Evolutionary conservation across 1,140 invertebrate species (phyloP), one percentile per base, ranked within the genome.

Genomic region (Hypsibius dujardini): DNA sequence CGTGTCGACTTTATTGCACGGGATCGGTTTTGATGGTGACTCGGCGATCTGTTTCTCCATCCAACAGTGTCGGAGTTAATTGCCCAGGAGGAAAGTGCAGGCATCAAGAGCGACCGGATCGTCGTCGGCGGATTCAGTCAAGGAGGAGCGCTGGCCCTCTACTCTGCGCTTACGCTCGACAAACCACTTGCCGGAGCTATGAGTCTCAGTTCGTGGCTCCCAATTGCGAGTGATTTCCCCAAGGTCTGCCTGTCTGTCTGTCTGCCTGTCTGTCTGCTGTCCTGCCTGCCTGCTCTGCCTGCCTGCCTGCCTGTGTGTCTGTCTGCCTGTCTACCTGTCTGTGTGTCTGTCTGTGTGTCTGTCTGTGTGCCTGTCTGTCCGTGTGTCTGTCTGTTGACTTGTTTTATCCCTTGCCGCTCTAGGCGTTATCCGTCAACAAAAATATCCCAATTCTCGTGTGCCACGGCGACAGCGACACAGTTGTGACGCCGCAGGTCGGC

Each of bases 151-250:
- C 60, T 77, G 56, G 77, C 74, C 2, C 79, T 97, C 1, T 92
- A 91, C 78, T 88, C 91, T 74, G 91, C 90, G 45, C 82, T 96
- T 70, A 90, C 87, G 45, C 89, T 84, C 78, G 82, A 86, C n/a
- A 85, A 90, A 79, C 84, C 84, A 62, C 79, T 98, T 70, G 95
- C 86, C 71, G 95, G 94, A 47, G 85, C 98, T 7, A 82, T 98
- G 75, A 89, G 87, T 7, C 81, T 98, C 12, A 95, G 92, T 28
- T 88, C 91, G 76, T 99, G 95, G 94, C 81, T 99, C 75, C 94
- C 95, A 3, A 81, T 97, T 72, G 87, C 94, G 81, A 86, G 88
- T 79, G 84, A 86, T 75, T 92, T 97, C 76, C 90, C 91, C 40
- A 83, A 77, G 50, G 82, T 82, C 76, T 76, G 77, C 28, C 28